Percentiles rank a stretch among this genome's conserved stretches.
These are phyloP conservation scores for Eueides isabella DNA, from an alignment of 1,140 invertebrate genomes.

Conservation along the genomic window DNA sequence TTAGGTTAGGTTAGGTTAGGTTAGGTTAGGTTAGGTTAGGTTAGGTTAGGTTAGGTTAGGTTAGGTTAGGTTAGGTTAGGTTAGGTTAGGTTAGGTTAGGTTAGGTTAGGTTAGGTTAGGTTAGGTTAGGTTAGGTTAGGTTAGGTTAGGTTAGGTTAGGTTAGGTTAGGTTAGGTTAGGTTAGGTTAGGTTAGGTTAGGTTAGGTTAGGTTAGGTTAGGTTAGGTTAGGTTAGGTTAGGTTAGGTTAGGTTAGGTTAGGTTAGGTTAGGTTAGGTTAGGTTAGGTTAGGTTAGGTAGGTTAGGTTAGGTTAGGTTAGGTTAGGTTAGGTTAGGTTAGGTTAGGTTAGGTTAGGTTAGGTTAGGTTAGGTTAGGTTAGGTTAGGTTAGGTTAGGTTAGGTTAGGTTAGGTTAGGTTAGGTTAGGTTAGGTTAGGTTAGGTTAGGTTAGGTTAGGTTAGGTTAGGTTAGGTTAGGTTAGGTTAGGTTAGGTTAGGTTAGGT, in stretches of 20 bases:
- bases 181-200: conserved; percentile 2
- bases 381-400: conserved; percentile 2
- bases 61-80: conserved; percentile 2
- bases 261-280: conserved; percentile 2
- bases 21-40: conserved; percentile 2
- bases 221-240: conserved; percentile 2
- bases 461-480: conserved; percentile 2
- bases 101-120: conserved; percentile 2
- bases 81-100: conserved; percentile 2
- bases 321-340: too few species aligned
- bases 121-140: conserved; percentile 2
- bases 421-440: conserved; percentile 2
- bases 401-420: conserved; percentile 2
- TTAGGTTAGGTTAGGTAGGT: too few species aligned
- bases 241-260: conserved; percentile 2
- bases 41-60: conserved; percentile 2
- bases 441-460: conserved; percentile 2
- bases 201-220: conserved; percentile 2
- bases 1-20: conserved; percentile 2
- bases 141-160: conserved; percentile 2
- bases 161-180: conserved; percentile 2
- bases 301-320: too few species aligned
- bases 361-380: conserved; percentile 2
- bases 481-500: conserved; percentile 2
- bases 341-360: conserved; percentile 2